These are phyloP conservation scores for Nemapogon koenigi DNA, from an alignment of 2,888 invertebrate genomes.

Conservation along the genomic window DNA sequence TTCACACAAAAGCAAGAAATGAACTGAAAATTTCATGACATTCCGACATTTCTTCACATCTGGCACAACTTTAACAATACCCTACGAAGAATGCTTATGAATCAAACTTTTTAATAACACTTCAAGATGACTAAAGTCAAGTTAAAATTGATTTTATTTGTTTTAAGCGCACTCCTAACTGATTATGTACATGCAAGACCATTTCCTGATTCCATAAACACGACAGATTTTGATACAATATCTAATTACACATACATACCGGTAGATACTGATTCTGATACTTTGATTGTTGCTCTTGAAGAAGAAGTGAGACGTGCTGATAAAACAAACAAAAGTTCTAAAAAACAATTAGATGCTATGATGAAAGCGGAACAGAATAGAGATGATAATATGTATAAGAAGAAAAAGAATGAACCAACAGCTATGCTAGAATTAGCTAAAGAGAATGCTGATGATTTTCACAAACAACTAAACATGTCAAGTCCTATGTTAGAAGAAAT, in stretches of 20 bases:
- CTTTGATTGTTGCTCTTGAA: conserved; percentile 42
- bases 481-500: conserved; percentile 50
- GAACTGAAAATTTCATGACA: no score
- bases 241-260: no score
- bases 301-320: conserved; percentile 27
- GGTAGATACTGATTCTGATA: conserved; percentile 46
- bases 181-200: conserved; percentile 47
- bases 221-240: conserved; percentile 18
- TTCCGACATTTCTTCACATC: no score
- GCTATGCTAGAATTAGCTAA: conserved; percentile 17
- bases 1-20: no score
- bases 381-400: conserved; percentile 39
- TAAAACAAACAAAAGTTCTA: conserved; percentile 35
- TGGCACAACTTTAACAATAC: no score
- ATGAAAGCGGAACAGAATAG: conserved; percentile 46
- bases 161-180: conserved; percentile 41
- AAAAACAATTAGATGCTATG: conserved; percentile 41
- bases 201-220: conserved; percentile 31
- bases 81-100: no score
- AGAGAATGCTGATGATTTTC: conserved; percentile 31
- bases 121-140: conserved; percentile 52
- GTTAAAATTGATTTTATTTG: conserved; percentile 53
- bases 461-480: conserved; percentile 50
- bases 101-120: no score
- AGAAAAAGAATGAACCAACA: conserved; percentile 24